Conservation (phyloP, 1,140 invertebrate species). For the Danaus plexippus region DNA sequence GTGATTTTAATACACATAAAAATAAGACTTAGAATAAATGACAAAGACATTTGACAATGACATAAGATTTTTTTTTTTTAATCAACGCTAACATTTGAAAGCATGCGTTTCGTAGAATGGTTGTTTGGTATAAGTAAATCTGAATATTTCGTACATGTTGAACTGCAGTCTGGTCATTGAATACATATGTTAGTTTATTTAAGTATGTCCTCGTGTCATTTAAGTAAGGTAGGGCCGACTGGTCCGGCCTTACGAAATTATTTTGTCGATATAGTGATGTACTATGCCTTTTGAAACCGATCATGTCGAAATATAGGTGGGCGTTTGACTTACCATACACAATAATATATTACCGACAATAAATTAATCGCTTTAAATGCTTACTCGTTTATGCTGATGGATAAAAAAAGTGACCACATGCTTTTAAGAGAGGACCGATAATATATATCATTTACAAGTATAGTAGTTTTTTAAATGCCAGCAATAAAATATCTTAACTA, state of each 20-base stretch:
- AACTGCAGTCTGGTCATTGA: slow-evolving; percentile 21
- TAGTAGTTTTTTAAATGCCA: slow-evolving; percentile 11
- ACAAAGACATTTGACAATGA: not conserved
- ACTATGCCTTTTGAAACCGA: slow-evolving; percentile 51
- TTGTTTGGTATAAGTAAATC: slow-evolving; percentile 13
- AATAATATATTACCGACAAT: slow-evolving; percentile 27
- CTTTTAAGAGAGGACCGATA: slow-evolving; percentile 22
- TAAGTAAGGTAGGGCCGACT: slow-evolving; percentile 50
- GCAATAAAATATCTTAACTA: slow-evolving; percentile 26
- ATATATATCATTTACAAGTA: slow-evolving; percentile 21
- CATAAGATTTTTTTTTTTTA: too few species aligned
- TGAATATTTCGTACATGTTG: slow-evolving; percentile 19
- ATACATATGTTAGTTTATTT: slow-evolving; percentile 32
- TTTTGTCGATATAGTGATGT: slow-evolving; percentile 47
- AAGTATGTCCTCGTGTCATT: slow-evolving; percentile 45
- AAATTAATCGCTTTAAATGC: slow-evolving; percentile 21
- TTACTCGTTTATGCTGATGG: slow-evolving; percentile 20
- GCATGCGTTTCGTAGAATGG: slow-evolving; percentile 14
- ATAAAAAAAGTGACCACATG: slow-evolving; percentile 18
- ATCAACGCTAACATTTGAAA: not conserved
- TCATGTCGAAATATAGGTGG: slow-evolving; percentile 37
- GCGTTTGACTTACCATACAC: slow-evolving; percentile 28
- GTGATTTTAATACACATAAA: slow-evolving; percentile 1
- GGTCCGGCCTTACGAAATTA: slow-evolving; percentile 53
- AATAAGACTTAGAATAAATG: slow-evolving; percentile 2